Evolutionary conservation across 64 coral and sea anemone species (phyloP), one percentile per base, ranked within the genome.

Genomic region (Montipora capricornis): DNA sequence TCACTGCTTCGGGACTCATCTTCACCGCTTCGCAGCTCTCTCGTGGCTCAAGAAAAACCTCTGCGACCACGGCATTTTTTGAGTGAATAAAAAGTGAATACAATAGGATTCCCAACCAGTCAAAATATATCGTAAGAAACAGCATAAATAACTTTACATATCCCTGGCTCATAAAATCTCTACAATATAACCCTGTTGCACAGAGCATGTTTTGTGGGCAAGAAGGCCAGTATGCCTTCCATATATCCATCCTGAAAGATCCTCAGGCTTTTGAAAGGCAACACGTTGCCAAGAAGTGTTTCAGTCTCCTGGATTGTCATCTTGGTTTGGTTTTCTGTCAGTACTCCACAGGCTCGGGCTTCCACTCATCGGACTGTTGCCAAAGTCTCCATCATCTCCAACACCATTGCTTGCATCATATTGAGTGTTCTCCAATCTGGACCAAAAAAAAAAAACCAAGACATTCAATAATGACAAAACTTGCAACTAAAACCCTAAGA

Each of bases 391-490:
- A 1, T 99, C 95, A 15, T 99, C 95, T 17, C 89, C 89, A 81
- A 96, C 95, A 44, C 96, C 96, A 85, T 98, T 98, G 75, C 95
- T 77, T 48, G 95, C 80, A 24, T 99, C 98, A 44, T 96, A 99
- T 62, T 96, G 95, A 3, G 94, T 93, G 89, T 99, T 99, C 93
- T 99, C 98, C 79, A 99, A 89, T 74, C 98, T 99, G 79, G 45
- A 80, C 89, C 73, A 80, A 67, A 73, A 76, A 59, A 96, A 60
- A 60, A 79, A 81, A 62, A 82, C n/a, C 48, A 61, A 85, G 5
- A 20, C 8, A 67, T 14, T 67, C 62, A 17, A 12, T 24, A 14
- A 64, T 12, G 14, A 20, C 68, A 11, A 71, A 20, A 24, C 1
- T 71, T 20, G 20, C 68, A 37, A 1, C 20, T 37, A 15, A 15